Base-by-base conservation (phyloP, 2,113 vertebrate species). In the Pituophis catenifer region DNA sequence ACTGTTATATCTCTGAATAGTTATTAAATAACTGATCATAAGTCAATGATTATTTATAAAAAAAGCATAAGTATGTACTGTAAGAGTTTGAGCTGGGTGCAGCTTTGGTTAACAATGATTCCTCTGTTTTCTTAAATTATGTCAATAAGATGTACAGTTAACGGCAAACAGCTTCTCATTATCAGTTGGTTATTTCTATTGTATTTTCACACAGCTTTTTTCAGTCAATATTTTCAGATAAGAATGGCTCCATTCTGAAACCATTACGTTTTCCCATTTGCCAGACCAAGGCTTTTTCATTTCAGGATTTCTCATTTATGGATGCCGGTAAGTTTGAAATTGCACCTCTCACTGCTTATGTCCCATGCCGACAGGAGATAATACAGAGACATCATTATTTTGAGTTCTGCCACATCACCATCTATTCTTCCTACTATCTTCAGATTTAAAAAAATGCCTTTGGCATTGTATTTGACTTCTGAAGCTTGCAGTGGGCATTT, bases 81-180 rank as follows among this genome's bases (percentile, higher is more conserved):
- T 44, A 81, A 44, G 7, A 81, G 15, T 81, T 81, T 29, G 7
- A 26, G 8, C 4, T 92, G 2, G 88, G 4, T 89, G 19, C 53
- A 81, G 5, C 65, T 92, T 94, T 90, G 90, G 89, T 44, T 90
- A 23, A 1, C 17, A 88, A 88, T 92, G 62, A 65, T 26, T 53
- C 57, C 38, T n/a, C n/a, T n/a, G 81, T 23, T 55, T 55, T 19
- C 21, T 29, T 38, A 93, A n/a, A 19, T 87, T 44, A 15, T 3
- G 54, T 10, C 44, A 92, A n/a, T 2, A 0, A 26, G 90, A 38
- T 50, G 21, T 91, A 19, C 8, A 12, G 92, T 0, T 55, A 88
- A n/a, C 86, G 86, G 90, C 91, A 54, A 88, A 53, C 21, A 94
- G 93, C 95, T 95, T 52, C 17, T 8, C 33, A 33, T 89, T 85